phyloP scores from a whole-genome alignment of 1,140 invertebrate genomes.

The Orchesella cincta region DNA sequence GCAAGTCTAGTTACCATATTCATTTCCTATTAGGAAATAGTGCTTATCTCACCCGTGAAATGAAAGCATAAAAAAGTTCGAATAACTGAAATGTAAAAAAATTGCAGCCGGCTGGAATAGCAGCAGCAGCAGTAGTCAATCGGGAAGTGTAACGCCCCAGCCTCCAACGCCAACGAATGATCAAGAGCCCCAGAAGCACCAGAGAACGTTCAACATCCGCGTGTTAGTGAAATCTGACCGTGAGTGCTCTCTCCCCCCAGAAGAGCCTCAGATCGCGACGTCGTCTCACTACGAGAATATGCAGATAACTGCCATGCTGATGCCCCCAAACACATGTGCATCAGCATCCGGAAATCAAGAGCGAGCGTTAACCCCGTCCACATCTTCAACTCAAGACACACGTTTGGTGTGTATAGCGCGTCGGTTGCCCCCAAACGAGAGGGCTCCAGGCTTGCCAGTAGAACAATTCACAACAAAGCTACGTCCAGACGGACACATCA shows the following conservation, averaged over 20 bases:
- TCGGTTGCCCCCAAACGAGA: conserved; percentile 79
- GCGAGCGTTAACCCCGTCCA: not conserved
- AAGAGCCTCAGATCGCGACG: not conserved
- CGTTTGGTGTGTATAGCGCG: conserved; percentile 79
- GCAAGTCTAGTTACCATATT: too few relatives aligned
- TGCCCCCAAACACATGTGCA: conserved; percentile 41
- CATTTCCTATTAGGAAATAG: too few relatives aligned
- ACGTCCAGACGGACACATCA: conserved; percentile 80
- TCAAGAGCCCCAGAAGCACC: conserved; percentile 35
- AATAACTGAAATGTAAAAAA: too few relatives aligned
- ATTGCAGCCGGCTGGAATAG: not conserved
- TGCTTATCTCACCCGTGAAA: too few relatives aligned
- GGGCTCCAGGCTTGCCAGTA: conserved; percentile 67
- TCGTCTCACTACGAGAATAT: conserved; percentile 50
- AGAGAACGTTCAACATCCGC: conserved; percentile 50
- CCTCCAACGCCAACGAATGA: too few relatives aligned
- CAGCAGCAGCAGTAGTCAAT: not conserved
- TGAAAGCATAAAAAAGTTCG: too few relatives aligned
- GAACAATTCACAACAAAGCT: conserved; percentile 92
- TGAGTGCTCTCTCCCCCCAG: not conserved
- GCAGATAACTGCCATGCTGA: conserved; percentile 56
- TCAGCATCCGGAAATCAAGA: conserved; percentile 12
- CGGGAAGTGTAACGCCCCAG: not conserved
- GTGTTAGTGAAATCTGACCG: conserved; percentile 31
- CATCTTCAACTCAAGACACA: conserved; percentile 55